A percentile compares a stretch with the other conserved stretches of the same genome.
Conservation (phyloP, 2,888 invertebrate genomes). For the Bedellia somnulentella region DNA sequence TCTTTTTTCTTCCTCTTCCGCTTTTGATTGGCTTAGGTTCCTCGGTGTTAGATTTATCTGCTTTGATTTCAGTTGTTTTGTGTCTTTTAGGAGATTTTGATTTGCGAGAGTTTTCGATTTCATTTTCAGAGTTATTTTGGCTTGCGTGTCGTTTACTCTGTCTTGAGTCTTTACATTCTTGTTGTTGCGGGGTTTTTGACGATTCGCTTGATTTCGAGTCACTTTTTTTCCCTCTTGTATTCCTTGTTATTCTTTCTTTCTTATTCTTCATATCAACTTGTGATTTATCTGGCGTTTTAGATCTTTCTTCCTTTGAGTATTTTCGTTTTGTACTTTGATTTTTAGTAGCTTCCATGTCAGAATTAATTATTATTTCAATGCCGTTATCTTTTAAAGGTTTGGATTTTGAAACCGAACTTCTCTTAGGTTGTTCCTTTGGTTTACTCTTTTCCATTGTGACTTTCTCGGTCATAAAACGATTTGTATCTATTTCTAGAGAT, state of each 20-base stretch:
- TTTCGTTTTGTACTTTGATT: background rate
- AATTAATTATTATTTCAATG: conserved; percentile 2
- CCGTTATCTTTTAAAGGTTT: conserved; percentile 1
- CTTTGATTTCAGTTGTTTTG: conserved; percentile 1
- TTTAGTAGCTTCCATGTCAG: background rate
- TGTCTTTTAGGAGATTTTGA: background rate
- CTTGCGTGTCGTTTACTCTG: too few species aligned
- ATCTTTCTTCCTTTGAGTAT: conserved; percentile 1
- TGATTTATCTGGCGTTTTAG: conserved; percentile 5
- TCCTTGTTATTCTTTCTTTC: too few species aligned
- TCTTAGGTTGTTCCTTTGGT: conserved; percentile 1
- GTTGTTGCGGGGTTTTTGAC: too few species aligned
- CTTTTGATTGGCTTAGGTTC: conserved; percentile 30
- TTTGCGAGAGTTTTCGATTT: background rate
- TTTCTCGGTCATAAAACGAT: too few species aligned
- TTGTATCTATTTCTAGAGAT: too few species aligned
- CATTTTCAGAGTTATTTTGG: too few species aligned
- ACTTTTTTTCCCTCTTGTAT: too few species aligned
- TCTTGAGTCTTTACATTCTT: too few species aligned
- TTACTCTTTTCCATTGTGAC: conserved; percentile 3
- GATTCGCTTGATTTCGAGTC: too few species aligned
- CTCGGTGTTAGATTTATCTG: too few species aligned
- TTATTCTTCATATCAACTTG: too few species aligned
- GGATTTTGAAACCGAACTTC: background rate
- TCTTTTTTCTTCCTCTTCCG: conserved; percentile 17